phyloP scores from a whole-genome alignment of 1,140 invertebrate genomes.

The Dendrolimus kikuchii region DNA sequence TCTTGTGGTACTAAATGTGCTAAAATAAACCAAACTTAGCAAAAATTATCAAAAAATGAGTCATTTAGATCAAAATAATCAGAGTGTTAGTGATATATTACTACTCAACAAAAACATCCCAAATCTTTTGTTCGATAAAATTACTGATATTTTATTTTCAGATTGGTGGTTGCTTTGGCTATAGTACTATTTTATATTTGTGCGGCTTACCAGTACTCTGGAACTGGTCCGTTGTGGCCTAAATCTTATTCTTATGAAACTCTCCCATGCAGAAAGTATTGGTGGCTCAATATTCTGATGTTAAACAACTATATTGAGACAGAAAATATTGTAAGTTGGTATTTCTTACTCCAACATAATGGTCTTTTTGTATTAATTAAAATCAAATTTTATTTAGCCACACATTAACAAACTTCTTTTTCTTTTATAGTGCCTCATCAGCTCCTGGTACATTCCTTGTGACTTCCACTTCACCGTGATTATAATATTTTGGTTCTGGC shows the following conservation, averaged over 20 bases:
- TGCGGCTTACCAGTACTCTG: slow-evolving; percentile 39
- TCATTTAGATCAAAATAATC: no score
- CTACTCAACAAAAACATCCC: no score
- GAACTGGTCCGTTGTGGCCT: slow-evolving; percentile 51
- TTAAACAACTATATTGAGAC: slow-evolving; percentile 72
- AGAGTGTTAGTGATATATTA: no score
- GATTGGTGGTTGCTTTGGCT: slow-evolving; percentile 38
- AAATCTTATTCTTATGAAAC: slow-evolving; percentile 43
- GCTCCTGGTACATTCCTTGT: slow-evolving; percentile 84
- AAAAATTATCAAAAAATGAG: no score
- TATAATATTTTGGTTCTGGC: slow-evolving; percentile 72
- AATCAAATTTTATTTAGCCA: not conserved
- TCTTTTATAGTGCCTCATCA: slow-evolving; percentile 77
- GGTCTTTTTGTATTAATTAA: not conserved
- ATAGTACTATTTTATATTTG: slow-evolving; percentile 40
- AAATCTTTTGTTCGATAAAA: slow-evolving; percentile 1
- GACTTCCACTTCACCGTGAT: slow-evolving; percentile 84
- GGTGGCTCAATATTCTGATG: slow-evolving; percentile 80
- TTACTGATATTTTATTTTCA: slow-evolving; percentile 19
- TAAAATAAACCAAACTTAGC: no score
- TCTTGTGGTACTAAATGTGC: no score
- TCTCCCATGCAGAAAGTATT: slow-evolving; percentile 73
- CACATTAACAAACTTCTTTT: not conserved
- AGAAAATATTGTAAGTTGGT: slow-evolving; percentile 42
- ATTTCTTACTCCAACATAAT: not conserved